These are phyloP conservation scores for Bettongia penicillata DNA, from an alignment of 2,113 vertebrate genomes.

Conservation along the genomic window DNA sequence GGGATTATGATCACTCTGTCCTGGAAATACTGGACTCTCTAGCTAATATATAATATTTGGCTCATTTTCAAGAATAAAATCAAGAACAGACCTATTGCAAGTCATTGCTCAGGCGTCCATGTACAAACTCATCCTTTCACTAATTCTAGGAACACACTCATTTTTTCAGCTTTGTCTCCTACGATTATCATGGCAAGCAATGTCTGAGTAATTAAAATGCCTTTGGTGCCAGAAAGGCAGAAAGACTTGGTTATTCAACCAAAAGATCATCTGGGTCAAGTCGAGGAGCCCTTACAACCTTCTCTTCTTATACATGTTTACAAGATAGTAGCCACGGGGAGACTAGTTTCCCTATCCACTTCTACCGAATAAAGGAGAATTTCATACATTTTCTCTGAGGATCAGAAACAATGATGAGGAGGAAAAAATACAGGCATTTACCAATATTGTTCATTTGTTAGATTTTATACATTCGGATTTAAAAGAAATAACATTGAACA, in stretches of 20 bases:
- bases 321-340: background rate
- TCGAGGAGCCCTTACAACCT: background rate
- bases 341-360: background rate
- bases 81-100: conserved; percentile 36
- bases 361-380: background rate
- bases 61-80: conserved; percentile 67
- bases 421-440: background rate
- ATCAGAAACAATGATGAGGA: background rate
- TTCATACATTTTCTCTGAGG: background rate
- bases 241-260: background rate
- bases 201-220: conserved; percentile 60
- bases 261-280: background rate
- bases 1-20: conserved; percentile 1
- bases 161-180: background rate
- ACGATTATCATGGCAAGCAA: conserved; percentile 46
- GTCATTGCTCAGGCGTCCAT: background rate
- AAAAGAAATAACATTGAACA: background rate
- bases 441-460: background rate
- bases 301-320: background rate
- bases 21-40: background rate
- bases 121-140: conserved; percentile 43
- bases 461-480: background rate
- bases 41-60: conserved; percentile 42
- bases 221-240: background rate
- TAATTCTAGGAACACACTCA: conserved; percentile 1